phyloP scores from a whole-genome alignment of 2,888 invertebrate species.

The Atethmia centrago region DNA sequence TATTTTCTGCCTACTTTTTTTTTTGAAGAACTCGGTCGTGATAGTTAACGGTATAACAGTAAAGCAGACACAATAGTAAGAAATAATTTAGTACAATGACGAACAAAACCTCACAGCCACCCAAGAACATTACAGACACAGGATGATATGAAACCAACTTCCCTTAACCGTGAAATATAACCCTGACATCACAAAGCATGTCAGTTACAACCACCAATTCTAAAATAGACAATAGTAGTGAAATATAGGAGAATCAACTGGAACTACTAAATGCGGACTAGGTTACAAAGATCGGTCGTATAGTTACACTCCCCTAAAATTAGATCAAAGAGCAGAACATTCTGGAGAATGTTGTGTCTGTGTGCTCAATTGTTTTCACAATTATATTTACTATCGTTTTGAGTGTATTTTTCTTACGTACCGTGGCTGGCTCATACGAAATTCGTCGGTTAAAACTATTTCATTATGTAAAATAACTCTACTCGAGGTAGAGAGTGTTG shows the following conservation, averaged over 20 bases:
- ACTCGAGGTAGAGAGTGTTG: not conserved
- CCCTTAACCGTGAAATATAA: conserved; percentile 13
- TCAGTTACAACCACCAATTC: conserved; percentile 1
- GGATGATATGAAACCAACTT: conserved; percentile 22
- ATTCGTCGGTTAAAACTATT: too few relatives aligned
- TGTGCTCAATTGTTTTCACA: too few relatives aligned
- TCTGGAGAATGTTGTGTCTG: too few relatives aligned
- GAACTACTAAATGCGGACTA: conserved; percentile 13
- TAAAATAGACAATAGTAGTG: conserved; percentile 35
- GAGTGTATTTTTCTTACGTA: too few relatives aligned
- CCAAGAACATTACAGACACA: conserved; percentile 3
- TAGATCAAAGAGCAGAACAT: not conserved
- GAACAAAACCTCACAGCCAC: not conserved
- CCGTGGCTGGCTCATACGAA: too few relatives aligned
- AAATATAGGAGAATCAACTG: conserved; percentile 8
- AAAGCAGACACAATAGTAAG: too few relatives aligned
- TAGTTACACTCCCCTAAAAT: conserved; percentile 1
- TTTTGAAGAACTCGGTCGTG: too few relatives aligned
- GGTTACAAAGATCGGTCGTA: conserved; percentile 25
- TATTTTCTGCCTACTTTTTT: too few relatives aligned
- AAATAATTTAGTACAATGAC: not conserved
- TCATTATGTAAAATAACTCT: not conserved
- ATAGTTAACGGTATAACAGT: too few relatives aligned
- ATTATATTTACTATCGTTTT: too few relatives aligned
- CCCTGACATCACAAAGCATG: conserved; percentile 16